Evolutionary conservation across 2,888 invertebrate species (phyloP), one percentile per base, ranked within the genome.

Genomic region (Sepiola atlantica): DNA sequence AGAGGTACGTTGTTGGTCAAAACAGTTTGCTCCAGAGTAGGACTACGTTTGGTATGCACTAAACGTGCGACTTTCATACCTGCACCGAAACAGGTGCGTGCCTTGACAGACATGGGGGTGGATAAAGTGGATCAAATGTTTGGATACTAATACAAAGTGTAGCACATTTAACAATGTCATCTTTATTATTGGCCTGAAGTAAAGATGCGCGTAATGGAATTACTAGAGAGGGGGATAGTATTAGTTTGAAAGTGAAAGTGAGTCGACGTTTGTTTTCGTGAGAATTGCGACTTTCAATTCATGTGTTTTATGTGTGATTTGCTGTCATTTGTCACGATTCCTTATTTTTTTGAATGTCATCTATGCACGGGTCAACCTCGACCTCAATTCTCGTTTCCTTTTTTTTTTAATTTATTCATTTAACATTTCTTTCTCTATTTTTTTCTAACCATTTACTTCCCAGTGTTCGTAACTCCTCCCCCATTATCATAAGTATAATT

Each of bases 11-110:
- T 77, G 77, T n/a, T 77, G n/a, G 77, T n/a, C 4, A 16, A 45
- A 14, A 4, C n/a, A 2, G n/a, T n/a, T 77, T n/a, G 16, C n/a
- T 77, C n/a, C n/a, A 77, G n/a, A 14, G n/a, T 77, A 77, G 77
- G n/a, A 77, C 77, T n/a, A 77, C n/a, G 16, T 77, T 77, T n/a
- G 77, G n/a, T 77, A 77, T 77, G n/a, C 77, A 77, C n/a, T n/a
- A 77, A n/a, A 77, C 77, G 77, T 77, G 77, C n/a, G 77, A 77
- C 77, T n/a, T 77, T n/a, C 77, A 77, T 77, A 77, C 32, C 77
- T 77, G 77, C 77, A 77, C 77, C n/a, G n/a, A 77, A 77, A 32
- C 77, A 77, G 77, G 77, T 77, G 77, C 77, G 77, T 77, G 77
- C 32, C 77, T 18, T n/a, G 77, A 77, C n/a, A 16, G 77, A n/a